Evolutionary conservation across 2,113 vertebrate species (phyloP).

Genomic region (Bubo blakistoni): DNA sequence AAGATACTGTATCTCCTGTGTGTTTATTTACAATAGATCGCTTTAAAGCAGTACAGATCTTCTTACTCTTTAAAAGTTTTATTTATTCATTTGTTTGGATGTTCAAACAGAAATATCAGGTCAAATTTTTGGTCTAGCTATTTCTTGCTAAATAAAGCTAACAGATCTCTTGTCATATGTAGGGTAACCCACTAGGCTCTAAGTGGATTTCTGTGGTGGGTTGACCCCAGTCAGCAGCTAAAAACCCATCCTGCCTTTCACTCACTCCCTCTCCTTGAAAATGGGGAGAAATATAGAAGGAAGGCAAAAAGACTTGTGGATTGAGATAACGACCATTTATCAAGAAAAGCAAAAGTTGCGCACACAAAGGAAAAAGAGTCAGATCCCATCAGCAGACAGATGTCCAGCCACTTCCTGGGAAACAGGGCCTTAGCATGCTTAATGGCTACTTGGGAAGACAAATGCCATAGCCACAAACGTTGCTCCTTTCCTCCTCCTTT

Average conservation of each 20-base stretch:
- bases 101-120: background rate
- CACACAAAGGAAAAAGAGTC: background rate
- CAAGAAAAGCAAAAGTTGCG: background rate
- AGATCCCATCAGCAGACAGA: background rate
- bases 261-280: background rate
- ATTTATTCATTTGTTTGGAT: background rate
- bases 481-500: background rate
- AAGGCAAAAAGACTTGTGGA: background rate
- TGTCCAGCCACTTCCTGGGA: background rate
- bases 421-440: background rate
- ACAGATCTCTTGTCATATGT: background rate
- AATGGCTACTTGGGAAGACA: background rate
- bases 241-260: background rate
- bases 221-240: background rate
- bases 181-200: background rate
- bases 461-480: background rate
- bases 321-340: background rate
- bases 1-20: background rate
- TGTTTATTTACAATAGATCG: background rate
- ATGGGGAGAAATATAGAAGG: background rate
- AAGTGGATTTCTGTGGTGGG: background rate
- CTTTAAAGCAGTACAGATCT: background rate
- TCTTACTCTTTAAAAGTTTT: background rate
- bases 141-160: background rate
- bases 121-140: background rate